phyloP scores from a whole-genome alignment of 2,888 invertebrate genomes.

The Drosophila stalkeri region DNA sequence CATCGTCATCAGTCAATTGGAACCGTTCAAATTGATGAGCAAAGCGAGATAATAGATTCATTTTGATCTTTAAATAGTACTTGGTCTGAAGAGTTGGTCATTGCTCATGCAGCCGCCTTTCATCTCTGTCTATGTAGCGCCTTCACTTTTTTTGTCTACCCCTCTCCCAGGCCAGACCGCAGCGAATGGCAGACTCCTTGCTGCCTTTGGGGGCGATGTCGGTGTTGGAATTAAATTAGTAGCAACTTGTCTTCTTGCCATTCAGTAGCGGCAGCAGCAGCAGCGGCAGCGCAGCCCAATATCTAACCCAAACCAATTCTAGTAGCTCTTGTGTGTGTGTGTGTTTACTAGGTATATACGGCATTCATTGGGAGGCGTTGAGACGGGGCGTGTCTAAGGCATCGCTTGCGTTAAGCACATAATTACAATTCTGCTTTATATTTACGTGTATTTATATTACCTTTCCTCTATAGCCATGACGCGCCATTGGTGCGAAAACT shows the following conservation, averaged over 20 bases:
- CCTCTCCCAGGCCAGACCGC: not conserved
- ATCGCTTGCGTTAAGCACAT: slow-evolving; percentile 80
- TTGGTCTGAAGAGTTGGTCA: slow-evolving; percentile 4
- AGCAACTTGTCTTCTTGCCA: slow-evolving; percentile 62
- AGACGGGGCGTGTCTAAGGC: slow-evolving; percentile 41
- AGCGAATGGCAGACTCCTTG: not conserved
- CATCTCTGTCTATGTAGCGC: slow-evolving; percentile 1
- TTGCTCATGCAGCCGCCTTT: slow-evolving; percentile 3
- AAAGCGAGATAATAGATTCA: slow-evolving; percentile 33
- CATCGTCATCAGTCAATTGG: slow-evolving; percentile 12
- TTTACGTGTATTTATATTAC: slow-evolving; percentile 79
- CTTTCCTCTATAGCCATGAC: slow-evolving; percentile 44
- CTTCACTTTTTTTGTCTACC: not conserved
- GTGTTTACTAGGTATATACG: slow-evolving; percentile 13
- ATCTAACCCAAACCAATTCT: slow-evolving; percentile 20
- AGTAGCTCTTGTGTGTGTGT: slow-evolving; percentile 17
- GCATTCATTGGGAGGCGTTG: slow-evolving; percentile 11
- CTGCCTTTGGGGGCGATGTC: slow-evolving; percentile 27
- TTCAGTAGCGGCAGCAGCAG: slow-evolving; percentile 9
- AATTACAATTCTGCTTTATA: slow-evolving; percentile 80
- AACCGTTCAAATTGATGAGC: slow-evolving; percentile 21
- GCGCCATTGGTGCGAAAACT: slow-evolving; percentile 18
- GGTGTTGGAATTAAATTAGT: slow-evolving; percentile 65
- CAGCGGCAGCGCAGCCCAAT: slow-evolving; percentile 32
- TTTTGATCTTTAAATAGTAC: slow-evolving; percentile 33